A percentile compares a stretch with the other conserved stretches of the same genome.
Evolutionary conservation across 2,888 invertebrate genomes (phyloP).

Genomic region (Tenthredo scrophulariae): DNA sequence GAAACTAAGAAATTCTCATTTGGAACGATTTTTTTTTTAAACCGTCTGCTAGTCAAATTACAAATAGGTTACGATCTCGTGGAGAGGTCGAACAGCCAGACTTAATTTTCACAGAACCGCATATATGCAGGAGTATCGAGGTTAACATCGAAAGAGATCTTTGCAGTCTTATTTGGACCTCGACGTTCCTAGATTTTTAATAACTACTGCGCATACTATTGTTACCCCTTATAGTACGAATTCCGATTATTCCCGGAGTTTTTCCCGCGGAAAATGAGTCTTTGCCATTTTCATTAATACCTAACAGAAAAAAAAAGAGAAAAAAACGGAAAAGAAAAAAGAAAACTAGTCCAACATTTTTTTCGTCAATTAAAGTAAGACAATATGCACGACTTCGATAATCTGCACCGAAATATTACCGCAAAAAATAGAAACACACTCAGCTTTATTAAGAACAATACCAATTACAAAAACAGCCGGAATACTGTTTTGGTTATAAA

Average conservation of each 20-base stretch:
- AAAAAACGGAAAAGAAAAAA: too few relatives aligned
- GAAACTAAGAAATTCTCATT: neutral
- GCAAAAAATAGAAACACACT: neutral
- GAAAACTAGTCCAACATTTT: neutral
- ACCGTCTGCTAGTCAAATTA: neutral
- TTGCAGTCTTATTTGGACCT: constrained; percentile 16
- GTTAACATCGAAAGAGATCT: constrained; percentile 2
- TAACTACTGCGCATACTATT: neutral
- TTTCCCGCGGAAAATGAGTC: neutral
- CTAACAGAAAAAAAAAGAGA: too few relatives aligned
- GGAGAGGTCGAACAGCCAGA: constrained; percentile 2
- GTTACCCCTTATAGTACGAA: neutral
- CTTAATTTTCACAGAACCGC: neutral
- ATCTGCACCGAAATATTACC: neutral
- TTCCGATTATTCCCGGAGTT: neutral
- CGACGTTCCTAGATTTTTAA: neutral
- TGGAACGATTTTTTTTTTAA: neutral
- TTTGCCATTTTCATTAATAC: neutral
- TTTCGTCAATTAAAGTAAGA: neutral
- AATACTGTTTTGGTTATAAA: neutral
- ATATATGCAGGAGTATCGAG: constrained; percentile 17
- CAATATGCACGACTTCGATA: neutral
- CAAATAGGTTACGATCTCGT: neutral
- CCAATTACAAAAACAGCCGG: neutral
- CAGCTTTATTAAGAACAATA: constrained; percentile 4